These are phyloP conservation scores for Danio albolineatus DNA, from an alignment of 2,797 vertebrate species.

Conservation along the genomic window DNA sequence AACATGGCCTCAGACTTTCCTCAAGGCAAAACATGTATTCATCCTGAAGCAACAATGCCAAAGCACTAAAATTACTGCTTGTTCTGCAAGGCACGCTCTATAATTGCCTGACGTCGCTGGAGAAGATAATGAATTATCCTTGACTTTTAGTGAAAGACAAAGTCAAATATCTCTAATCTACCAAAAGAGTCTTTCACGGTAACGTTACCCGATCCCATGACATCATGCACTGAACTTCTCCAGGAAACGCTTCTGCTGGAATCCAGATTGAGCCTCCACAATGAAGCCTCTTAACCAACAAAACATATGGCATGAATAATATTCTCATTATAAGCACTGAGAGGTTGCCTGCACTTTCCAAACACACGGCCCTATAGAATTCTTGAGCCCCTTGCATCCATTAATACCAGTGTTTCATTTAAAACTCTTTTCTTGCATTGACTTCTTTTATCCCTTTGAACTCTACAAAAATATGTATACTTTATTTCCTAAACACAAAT, in stretches of 20 bases:
- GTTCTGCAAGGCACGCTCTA: neutral
- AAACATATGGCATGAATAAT: constrained; percentile 86
- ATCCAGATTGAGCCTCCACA: constrained; percentile 73
- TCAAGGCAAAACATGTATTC: neutral
- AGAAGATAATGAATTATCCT: constrained; percentile 2
- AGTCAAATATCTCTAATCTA: constrained; percentile 18
- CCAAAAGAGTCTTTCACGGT: constrained; percentile 30
- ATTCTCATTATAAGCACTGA: constrained; percentile 79
- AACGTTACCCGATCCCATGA: constrained; percentile 60
- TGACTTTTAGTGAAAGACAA: neutral
- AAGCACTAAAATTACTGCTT: neutral
- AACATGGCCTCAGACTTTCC: neutral
- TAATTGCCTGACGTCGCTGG: neutral
- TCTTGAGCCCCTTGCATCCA: constrained; percentile 49
- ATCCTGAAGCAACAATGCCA: neutral
- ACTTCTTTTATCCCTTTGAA: neutral
- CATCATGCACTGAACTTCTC: constrained; percentile 71
- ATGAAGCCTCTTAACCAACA: constrained; percentile 75
- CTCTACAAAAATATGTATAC: neutral
- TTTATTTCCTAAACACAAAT: neutral
- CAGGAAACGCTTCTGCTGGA: constrained; percentile 68
- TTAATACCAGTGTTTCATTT: constrained; percentile 51
- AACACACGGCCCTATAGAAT: constrained; percentile 65
- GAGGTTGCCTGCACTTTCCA: constrained; percentile 76
- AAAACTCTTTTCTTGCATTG: constrained; percentile 17